Evolutionary conservation across 2,888 invertebrate species (phyloP), one percentile per base, ranked within the genome.

Genomic region (Ectemnius cavifrons): DNA sequence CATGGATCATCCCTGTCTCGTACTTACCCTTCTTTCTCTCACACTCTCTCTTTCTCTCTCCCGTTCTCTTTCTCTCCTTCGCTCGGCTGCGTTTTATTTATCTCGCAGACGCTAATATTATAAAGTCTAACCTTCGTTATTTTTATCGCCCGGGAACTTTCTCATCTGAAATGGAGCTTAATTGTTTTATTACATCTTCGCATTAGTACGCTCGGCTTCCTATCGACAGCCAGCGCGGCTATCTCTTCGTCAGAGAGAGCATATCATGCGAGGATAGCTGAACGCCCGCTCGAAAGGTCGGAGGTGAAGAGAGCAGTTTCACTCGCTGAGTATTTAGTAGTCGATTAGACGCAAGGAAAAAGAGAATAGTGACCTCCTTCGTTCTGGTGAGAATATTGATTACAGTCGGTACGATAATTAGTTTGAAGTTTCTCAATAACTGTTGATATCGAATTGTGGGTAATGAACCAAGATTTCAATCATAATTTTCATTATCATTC

Each of bases 291-390:
- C 52, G 14, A 52, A 52, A 52, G 52, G 52, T 52, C 52, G 52
- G 52, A 52, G 52, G 52, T 52, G 52, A 52, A 52, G 52, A 52
- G 52, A 52, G 52, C 52, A 52, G 52, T 52, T 52, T 11, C 52
- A 4, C 52, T 16, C 37, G 37, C 16, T 13, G 52, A 14, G 52
- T 52, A 52, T 52, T 52, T 52, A 52, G 52, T 52, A 52, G 52
- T 52, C 52, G 52, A 52, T 52, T 52, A 52, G 52, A 16, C 16
- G 52, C 4, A 14, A 6, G 6, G 52, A 52, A 52, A 52, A 52
- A 52, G 52, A 52, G 52, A 52, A 52, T 16, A 52, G 52, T 16
- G 1, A 52, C 11, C n/a, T 52, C 16, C 14, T 13, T 52, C 37
- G 8, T 52, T 52, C 52, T 2, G 16, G 16, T 52, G 6, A 4